Conservation (phyloP, 2,888 invertebrate species). For the Rotaria sp. region DNA sequence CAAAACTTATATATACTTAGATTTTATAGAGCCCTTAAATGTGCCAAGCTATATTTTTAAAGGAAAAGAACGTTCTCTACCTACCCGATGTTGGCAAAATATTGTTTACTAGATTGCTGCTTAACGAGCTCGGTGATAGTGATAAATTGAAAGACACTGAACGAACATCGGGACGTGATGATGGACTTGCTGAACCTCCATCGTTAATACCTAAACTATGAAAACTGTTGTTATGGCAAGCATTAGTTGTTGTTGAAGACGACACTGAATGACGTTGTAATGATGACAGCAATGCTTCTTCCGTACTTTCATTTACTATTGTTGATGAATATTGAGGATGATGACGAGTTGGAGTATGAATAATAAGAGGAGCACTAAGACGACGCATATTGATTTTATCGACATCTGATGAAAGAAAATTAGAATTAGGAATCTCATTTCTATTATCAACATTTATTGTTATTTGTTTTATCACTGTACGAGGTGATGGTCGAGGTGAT, state of each 20-base stretch:
- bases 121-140: not conserved
- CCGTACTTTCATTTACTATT: not conserved
- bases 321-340: not conserved
- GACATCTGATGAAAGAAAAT: not conserved
- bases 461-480: not conserved
- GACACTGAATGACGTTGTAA: not conserved
- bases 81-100: not conserved
- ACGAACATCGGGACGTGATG: not conserved
- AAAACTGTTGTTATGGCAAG: not conserved
- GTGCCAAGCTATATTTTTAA: too few species aligned
- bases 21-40: not conserved
- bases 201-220: not conserved
- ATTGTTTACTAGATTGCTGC: not conserved
- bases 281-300: not conserved
- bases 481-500: not conserved
- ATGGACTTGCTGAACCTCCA: not conserved
- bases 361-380: not conserved
- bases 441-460: not conserved
- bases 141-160: not conserved
- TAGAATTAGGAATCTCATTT: not conserved
- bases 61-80: not conserved
- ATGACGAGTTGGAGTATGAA: not conserved
- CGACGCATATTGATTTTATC: not conserved
- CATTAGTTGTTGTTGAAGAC: not conserved
- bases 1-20: not conserved